A percentile compares a stretch with the other conserved stretches of the same genome.
phyloP scores from a whole-genome alignment of 2,113 vertebrate species.

The Madoqua kirkii region DNA sequence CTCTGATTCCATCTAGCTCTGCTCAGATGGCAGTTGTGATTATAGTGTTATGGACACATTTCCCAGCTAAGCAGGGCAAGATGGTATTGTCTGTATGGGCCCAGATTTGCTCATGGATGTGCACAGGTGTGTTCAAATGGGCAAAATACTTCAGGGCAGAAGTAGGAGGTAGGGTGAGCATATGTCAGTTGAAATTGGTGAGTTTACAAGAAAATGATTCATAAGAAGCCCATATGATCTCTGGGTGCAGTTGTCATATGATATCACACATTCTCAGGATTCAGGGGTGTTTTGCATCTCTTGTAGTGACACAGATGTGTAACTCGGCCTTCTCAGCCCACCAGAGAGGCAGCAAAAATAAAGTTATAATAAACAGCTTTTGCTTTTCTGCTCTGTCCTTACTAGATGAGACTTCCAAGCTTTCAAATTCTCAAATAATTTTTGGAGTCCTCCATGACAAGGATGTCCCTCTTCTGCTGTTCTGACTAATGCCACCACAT shows the following conservation, averaged over 20 bases:
- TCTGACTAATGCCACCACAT: not conserved
- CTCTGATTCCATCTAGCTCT: not conserved
- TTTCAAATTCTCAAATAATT: not conserved
- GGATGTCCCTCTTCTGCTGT: not conserved
- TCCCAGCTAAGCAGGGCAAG: not conserved
- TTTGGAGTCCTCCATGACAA: not conserved
- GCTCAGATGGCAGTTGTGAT: not conserved
- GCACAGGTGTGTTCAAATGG: not conserved
- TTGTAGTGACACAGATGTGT: not conserved
- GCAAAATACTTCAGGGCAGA: not conserved
- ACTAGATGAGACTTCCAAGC: not conserved
- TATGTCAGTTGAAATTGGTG: not conserved
- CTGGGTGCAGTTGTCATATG: not conserved
- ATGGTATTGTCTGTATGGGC: not conserved
- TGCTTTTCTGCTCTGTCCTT: constrained; percentile 17
- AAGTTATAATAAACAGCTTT: not conserved
- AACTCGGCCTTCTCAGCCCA: not conserved
- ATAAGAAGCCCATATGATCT: not conserved
- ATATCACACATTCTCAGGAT: not conserved
- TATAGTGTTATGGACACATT: not conserved
- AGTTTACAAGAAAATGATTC: not conserved
- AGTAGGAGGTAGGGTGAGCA: not conserved
- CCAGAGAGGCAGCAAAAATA: not conserved
- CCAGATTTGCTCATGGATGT: not conserved
- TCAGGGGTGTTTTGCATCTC: not conserved